phyloP scores from a whole-genome alignment of 2,888 invertebrate genomes.

The Lepidonotus clava region DNA sequence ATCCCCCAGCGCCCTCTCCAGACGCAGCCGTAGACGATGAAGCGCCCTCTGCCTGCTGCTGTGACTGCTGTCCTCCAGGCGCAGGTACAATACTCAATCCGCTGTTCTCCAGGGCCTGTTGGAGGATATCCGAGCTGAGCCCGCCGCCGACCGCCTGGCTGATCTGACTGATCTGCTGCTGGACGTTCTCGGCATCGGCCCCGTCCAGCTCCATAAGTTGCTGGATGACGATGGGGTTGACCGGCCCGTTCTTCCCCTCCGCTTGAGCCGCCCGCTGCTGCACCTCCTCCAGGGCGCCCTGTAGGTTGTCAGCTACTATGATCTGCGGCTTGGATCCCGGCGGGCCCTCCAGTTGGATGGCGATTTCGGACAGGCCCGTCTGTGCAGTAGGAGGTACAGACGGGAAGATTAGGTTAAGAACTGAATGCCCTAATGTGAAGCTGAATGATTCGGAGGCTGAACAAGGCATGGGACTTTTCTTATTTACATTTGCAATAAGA shows the following conservation, averaged over 20 bases:
- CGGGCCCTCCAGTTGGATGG: not conserved
- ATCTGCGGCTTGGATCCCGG: not conserved
- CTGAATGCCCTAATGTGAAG: too few relatives aligned
- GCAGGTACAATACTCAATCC: slow-evolving; percentile 73
- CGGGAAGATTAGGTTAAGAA: not conserved
- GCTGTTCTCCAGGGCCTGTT: slow-evolving; percentile 82
- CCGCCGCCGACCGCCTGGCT: slow-evolving; percentile 36
- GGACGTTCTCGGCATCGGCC: slow-evolving; percentile 48
- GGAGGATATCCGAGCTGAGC: slow-evolving; percentile 81
- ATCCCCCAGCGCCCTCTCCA: slow-evolving; percentile 28
- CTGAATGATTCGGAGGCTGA: too few relatives aligned
- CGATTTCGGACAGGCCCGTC: not conserved
- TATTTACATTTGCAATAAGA: too few relatives aligned
- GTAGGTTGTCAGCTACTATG: slow-evolving; percentile 28
- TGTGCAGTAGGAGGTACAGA: not conserved
- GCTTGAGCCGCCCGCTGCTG: slow-evolving; percentile 13
- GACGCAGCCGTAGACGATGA: not conserved
- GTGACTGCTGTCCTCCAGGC: too few relatives aligned
- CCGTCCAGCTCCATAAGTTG: slow-evolving; percentile 70
- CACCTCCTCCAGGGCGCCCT: slow-evolving; percentile 35
- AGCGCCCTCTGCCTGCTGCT: not conserved
- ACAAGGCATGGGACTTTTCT: too few relatives aligned
- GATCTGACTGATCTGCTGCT: slow-evolving; percentile 55
- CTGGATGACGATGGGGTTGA: slow-evolving; percentile 66
- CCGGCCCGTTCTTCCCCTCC: not conserved